These are phyloP conservation scores for Schrankia costaestrigalis DNA, from an alignment of 2,888 invertebrate species.

Conservation along the genomic window DNA sequence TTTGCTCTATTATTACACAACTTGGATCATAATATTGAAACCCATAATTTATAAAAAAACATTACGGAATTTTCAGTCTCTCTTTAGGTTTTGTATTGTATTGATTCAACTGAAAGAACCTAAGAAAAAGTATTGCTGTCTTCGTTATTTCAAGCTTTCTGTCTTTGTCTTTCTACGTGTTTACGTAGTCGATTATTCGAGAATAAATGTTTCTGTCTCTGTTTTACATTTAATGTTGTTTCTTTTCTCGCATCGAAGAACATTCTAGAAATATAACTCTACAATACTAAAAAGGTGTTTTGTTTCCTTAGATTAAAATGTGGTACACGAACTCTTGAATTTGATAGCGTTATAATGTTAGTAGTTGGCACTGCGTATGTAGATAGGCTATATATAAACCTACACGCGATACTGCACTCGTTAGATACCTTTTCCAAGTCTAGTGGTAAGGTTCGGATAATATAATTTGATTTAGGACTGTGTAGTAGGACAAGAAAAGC, in stretches of 20 bases:
- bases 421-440: constrained; percentile 49
- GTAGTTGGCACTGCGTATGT: constrained; percentile 23
- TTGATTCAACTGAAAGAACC: too few species aligned
- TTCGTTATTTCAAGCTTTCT: constrained; percentile 10
- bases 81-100: too few species aligned
- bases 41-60: too few species aligned
- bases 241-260: constrained; percentile 33
- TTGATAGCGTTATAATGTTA: constrained; percentile 23
- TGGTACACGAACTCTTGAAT: constrained; percentile 11
- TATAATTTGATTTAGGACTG: constrained; percentile 34
- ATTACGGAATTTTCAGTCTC: too few species aligned
- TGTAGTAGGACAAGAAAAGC: constrained; percentile 35
- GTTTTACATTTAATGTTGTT: constrained; percentile 24
- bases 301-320: background rate
- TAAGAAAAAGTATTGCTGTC: constrained; percentile 17
- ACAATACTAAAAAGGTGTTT: constrained; percentile 16
- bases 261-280: constrained; percentile 47
- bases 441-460: constrained; percentile 49
- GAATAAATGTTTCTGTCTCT: constrained; percentile 16
- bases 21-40: too few species aligned
- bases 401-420: constrained; percentile 16
- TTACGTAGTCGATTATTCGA: constrained; percentile 31
- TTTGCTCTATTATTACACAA: too few species aligned
- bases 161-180: constrained; percentile 22
- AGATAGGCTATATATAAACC: constrained; percentile 44